Conservation (phyloP, 2,113 vertebrate genomes). For the Lepisosteus osseus region DNA sequence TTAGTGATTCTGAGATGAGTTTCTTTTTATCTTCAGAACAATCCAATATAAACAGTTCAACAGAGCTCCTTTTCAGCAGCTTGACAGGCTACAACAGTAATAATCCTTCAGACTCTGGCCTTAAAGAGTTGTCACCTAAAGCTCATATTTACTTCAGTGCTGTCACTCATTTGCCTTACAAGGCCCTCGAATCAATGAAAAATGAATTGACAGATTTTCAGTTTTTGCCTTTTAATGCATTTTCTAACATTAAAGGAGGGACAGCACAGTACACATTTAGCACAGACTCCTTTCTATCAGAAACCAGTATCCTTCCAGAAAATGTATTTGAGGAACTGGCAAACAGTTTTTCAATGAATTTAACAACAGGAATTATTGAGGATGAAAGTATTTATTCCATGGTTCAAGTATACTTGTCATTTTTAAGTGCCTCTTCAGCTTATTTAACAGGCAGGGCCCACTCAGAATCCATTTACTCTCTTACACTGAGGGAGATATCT, state of each 20-base stretch:
- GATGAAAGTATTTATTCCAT: background rate
- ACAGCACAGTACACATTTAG: slow-evolving; percentile 7
- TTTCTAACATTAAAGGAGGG: slow-evolving; percentile 19
- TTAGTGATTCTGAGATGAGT: slow-evolving; percentile 19
- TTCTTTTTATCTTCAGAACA: slow-evolving; percentile 10
- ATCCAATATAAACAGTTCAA: slow-evolving; percentile 28
- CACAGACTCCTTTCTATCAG: slow-evolving; percentile 3
- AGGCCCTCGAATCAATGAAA: slow-evolving; percentile 4
- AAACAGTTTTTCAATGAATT: background rate
- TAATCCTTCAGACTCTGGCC: slow-evolving; percentile 18
- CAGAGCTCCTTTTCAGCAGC: slow-evolving; percentile 22
- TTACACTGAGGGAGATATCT: slow-evolving; percentile 1
- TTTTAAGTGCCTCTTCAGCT: background rate
- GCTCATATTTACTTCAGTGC: slow-evolving; percentile 14
- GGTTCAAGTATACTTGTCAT: background rate
- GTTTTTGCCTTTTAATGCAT: slow-evolving; percentile 22
- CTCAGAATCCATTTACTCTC: background rate
- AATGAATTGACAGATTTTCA: slow-evolving; percentile 18
- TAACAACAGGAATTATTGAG: background rate
- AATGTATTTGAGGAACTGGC: background rate
- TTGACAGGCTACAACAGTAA: slow-evolving; percentile 15
- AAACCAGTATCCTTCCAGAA: slow-evolving; percentile 4
- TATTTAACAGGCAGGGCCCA: background rate
- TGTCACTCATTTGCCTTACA: slow-evolving; percentile 12
- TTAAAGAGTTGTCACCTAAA: slow-evolving; percentile 12